phyloP scores from a whole-genome alignment of 2,113 vertebrate genomes.

The Psephotus haematonotus region DNA sequence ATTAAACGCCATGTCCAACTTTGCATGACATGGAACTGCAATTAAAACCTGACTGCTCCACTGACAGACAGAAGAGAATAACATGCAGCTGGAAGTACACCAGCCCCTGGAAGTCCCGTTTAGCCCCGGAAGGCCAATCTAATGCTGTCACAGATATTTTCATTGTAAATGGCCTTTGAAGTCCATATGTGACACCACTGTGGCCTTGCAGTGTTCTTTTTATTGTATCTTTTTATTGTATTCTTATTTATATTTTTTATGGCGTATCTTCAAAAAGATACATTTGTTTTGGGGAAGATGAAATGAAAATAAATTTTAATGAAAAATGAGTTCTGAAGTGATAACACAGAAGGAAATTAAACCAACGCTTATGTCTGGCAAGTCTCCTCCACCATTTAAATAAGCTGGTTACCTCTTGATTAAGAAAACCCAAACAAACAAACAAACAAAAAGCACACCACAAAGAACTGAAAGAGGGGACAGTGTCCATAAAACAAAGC shows the following conservation, averaged over 20 bases:
- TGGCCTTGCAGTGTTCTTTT: neutral
- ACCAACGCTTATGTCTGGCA: neutral
- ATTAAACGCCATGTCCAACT: neutral
- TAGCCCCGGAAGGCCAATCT: neutral
- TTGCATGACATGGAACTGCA: neutral
- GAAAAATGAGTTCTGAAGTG: neutral
- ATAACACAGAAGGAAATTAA: neutral
- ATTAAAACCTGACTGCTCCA: neutral
- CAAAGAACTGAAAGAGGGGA: neutral
- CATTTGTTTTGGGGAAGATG: neutral
- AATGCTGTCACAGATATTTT: neutral
- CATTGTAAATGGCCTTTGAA: neutral
- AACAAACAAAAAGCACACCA: neutral
- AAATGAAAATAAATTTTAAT: conserved; percentile 27
- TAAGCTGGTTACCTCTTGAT: neutral
- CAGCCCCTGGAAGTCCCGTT: neutral
- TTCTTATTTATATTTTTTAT: neutral
- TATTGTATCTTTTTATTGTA: neutral
- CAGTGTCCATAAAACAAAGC: neutral
- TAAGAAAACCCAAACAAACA: neutral
- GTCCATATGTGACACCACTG: neutral
- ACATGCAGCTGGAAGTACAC: neutral
- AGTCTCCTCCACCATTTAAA: neutral
- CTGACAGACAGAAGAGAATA: neutral
- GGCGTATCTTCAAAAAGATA: neutral